phyloP scores from a whole-genome alignment of 2,113 vertebrate species.

The Bombycilla garrulus region DNA sequence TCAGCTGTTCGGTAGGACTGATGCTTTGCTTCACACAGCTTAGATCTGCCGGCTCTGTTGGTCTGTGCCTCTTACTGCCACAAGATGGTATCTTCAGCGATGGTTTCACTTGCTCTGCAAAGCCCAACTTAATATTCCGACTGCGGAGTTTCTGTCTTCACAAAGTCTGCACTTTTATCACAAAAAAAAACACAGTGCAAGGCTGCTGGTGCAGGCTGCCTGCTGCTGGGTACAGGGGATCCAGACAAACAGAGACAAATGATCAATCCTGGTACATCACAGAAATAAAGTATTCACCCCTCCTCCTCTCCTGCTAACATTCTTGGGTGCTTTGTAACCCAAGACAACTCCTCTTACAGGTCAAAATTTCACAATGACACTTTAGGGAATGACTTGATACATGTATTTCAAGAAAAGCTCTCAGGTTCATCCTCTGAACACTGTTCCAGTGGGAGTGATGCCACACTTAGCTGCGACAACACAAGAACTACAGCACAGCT shows the following conservation, averaged over 20 bases:
- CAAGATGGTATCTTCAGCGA: background rate
- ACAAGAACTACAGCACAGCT: background rate
- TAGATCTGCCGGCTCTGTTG: background rate
- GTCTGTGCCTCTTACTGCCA: background rate
- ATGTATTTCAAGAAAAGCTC: background rate
- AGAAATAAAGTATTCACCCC: background rate
- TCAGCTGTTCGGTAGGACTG: fast-evolving
- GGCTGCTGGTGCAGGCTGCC: background rate
- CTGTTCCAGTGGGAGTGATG: background rate
- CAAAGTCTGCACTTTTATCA: background rate
- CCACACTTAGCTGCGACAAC: background rate
- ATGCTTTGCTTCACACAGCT: background rate
- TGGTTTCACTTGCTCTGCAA: background rate
- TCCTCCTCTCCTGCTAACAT: background rate
- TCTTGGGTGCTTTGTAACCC: background rate
- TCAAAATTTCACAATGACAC: background rate
- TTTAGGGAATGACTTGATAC: background rate
- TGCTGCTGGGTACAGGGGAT: background rate
- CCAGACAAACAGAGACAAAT: background rate
- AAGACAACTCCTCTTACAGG: background rate
- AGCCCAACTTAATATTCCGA: background rate
- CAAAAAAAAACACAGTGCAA: background rate
- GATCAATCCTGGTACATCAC: background rate
- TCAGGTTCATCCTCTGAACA: background rate
- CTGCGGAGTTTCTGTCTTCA: background rate